Percentiles rank a stretch among this genome's conserved stretches.
Conservation (phyloP, 2,113 vertebrate species). For the Dasypus novemcinctus region DNA sequence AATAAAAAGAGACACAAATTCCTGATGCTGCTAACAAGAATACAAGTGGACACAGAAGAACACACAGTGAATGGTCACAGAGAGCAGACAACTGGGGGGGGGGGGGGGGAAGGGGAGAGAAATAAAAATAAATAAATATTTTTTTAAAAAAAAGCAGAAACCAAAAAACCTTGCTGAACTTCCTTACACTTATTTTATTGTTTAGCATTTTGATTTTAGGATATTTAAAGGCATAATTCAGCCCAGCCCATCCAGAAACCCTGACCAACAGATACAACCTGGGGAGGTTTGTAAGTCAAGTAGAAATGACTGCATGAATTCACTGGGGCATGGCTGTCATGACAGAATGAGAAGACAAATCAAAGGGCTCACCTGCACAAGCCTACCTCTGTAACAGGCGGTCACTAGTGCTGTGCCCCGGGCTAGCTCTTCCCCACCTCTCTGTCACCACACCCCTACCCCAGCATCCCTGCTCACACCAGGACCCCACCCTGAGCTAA, state of each 20-base stretch:
- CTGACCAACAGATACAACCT: not conserved
- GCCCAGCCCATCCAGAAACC: not conserved
- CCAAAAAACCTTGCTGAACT: not conserved
- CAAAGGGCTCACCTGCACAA: not conserved
- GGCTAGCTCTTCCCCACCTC: not conserved
- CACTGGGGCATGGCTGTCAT: not conserved
- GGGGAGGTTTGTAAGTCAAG: not conserved
- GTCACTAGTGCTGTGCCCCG: not conserved
- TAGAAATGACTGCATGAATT: not conserved
- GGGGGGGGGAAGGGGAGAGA: no score
- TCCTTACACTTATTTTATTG: not conserved
- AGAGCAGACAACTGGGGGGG: no score
- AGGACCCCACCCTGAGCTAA: not conserved
- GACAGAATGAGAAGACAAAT: not conserved
- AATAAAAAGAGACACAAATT: no score
- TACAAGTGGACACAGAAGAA: no score
- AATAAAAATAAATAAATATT: no score
- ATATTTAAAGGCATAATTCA: not conserved
- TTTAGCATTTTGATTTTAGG: not conserved
- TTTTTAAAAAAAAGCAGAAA: no score
- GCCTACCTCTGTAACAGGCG: not conserved
- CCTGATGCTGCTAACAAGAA: no score
- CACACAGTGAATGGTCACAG: no score
- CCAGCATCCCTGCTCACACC: not conserved
- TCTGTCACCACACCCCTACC: no score